Evolutionary conservation across 1,140 invertebrate species (phyloP).

Genomic region (Bombus polaris): DNA sequence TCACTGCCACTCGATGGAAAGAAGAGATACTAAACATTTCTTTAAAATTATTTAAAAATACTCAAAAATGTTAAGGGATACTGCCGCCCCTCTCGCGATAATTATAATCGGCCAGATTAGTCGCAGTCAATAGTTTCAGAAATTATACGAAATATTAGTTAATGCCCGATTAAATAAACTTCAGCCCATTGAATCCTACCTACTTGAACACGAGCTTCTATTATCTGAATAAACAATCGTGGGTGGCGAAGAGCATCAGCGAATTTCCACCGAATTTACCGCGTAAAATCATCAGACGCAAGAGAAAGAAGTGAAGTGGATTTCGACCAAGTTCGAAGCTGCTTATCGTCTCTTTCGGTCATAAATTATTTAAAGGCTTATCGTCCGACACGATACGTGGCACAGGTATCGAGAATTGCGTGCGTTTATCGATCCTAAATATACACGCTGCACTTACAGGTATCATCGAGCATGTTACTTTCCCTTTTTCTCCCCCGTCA

Average conservation of each 20-base stretch:
- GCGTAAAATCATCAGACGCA: background rate
- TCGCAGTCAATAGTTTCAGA: too few species aligned
- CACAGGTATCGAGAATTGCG: background rate
- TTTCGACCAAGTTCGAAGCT: background rate
- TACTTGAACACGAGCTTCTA: background rate
- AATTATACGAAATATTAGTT: background rate
- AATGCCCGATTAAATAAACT: background rate
- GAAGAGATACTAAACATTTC: too few species aligned
- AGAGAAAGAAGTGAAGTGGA: background rate
- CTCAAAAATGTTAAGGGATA: too few species aligned
- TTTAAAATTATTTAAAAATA: too few species aligned
- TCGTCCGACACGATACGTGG: background rate
- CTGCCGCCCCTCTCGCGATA: too few species aligned
- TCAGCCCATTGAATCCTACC: background rate
- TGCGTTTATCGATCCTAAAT: slow-evolving; percentile 17
- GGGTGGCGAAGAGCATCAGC: too few species aligned
- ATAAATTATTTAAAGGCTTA: slow-evolving; percentile 1
- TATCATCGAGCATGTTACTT: slow-evolving; percentile 31
- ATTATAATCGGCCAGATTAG: too few species aligned
- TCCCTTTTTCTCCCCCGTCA: background rate
- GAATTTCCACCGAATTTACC: background rate
- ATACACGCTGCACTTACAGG: slow-evolving; percentile 22
- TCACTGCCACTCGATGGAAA: background rate
- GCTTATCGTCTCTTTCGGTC: background rate
- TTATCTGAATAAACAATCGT: background rate